Evolutionary conservation across 2,797 vertebrate species (phyloP).

Genomic region (Pitangus sulphuratus): DNA sequence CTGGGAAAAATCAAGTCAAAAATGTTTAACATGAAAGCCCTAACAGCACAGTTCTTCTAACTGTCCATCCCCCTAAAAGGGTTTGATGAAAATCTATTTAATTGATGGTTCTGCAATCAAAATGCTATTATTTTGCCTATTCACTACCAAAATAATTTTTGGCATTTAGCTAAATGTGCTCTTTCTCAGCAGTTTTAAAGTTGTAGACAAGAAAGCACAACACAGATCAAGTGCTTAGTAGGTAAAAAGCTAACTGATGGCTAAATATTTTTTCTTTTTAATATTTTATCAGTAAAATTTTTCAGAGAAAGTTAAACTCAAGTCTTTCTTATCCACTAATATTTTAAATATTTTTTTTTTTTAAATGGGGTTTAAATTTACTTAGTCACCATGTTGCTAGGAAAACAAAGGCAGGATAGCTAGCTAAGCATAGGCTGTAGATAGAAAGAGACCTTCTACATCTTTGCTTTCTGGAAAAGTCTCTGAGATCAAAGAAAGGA

Average conservation of each 20-base stretch:
- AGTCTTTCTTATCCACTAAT: background rate
- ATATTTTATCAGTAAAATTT: background rate
- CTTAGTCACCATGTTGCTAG: background rate
- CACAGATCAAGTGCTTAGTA: background rate
- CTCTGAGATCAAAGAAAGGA: background rate
- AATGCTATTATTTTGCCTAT: background rate
- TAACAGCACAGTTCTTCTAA: background rate
- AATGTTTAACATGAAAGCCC: background rate
- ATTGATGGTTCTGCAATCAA: background rate
- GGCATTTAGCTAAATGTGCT: background rate
- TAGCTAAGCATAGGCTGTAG: background rate
- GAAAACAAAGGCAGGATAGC: background rate
- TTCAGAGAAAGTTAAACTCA: background rate
- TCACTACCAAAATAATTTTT: background rate
- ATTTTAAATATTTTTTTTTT: background rate
- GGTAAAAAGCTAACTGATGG: background rate
- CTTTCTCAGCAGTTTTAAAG: conserved; percentile 20
- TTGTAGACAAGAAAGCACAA: background rate
- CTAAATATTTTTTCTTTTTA: background rate
- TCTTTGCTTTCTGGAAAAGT: background rate
- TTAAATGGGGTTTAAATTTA: background rate
- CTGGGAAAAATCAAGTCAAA: background rate
- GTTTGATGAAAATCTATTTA: background rate
- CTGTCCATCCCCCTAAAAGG: background rate
- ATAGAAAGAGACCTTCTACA: background rate